Evolutionary conservation across 2,113 vertebrate species (phyloP), one percentile per base, ranked within the genome.

Genomic region (Brachypteracias leptosomus): DNA sequence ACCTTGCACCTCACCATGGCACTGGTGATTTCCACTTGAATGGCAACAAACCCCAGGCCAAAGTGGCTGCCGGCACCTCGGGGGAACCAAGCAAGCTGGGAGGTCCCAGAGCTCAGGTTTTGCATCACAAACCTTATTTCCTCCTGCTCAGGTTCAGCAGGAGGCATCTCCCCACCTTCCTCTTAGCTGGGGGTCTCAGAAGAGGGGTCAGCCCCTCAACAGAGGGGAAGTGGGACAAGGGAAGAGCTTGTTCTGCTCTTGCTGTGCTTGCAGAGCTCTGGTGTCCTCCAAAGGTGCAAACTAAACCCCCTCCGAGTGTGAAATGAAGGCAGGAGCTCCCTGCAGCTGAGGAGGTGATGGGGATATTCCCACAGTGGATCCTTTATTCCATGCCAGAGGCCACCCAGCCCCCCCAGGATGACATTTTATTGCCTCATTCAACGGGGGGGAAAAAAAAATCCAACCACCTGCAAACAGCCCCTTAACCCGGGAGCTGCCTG

Each of bases 391-490:
- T 4, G 14, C 38, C 44, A 49, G 38, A 66, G 26, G 11, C 29
- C 26, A 28, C 10, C 4, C 47, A 62, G 28, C 7, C 29, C 71
- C 13, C 16, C 36, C 22, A 3, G 26, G 17, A 13, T 29, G 13
- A 38, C 19, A 13, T 61, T 55, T 66, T 72, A 42, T 25, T 52
- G 13, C 52, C 22, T 46, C 7, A 0, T 42, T 51, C 54, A 35
- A 16, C 0, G 1, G 10, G 9, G 8, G 9, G 7, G 2, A 4
- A 1, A 20, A 4, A 1, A 20, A 33, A 36, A 1, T 49, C 28
- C 49, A 58, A 49, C 6, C 52, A 29, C 54, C 42, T 7, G 36
- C n/a, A 16, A 58, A 57, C 36, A 52, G 26, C 35, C 28, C 38
- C 11, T 16, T 28, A 15, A 20, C 49, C 4, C 11, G 4, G 4